Evolutionary conservation across 2,797 vertebrate genomes (phyloP), one percentile per base, ranked within the genome.

Genomic region (Aeoliscus strigatus): DNA sequence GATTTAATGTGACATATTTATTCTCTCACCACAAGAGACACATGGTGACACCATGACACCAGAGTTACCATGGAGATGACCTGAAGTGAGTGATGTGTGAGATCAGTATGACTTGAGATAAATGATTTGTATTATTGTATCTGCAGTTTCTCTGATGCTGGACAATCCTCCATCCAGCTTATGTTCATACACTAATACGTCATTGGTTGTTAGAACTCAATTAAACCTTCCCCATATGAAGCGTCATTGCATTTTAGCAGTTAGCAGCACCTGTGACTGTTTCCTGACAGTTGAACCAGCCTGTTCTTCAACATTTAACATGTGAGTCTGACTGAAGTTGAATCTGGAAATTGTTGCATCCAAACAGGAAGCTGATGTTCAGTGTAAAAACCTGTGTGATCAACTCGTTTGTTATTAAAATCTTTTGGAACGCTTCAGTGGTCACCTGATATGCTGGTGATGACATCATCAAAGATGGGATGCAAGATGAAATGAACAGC

Each of bases 1-100:
- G 26, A 34, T 62, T 74, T 72, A 44, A 64, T 30, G 49, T 10
- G 3, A 25, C 9, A 9, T 7, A 25, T 25, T 25, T 7, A 25
- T 25, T 15, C 9, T n/a, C n/a, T n/a, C n/a, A n/a, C n/a, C n/a
- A n/a, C n/a, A n/a, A n/a, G n/a, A n/a, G n/a, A n/a, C n/a, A n/a
- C n/a, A n/a, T n/a, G n/a, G 17, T 12, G 25, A 18, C 16, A 7
- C 38, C 9, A 3, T 9, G 31, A 34, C 14, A 8, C 8, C 13
- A 6, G 29, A 13, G 41, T 51, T 58, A 21, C 50, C 50, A 30
- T 27, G 16, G 54, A 47, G 41, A 51, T 4, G 1, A 9, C 17
- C 18, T 21, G 18, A 21, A 21, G 6, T 6, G 18, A 21, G 18
- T 21, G 18, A 5, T 29, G 1, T 28, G 27, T 28, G 6, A 12